Evolutionary conservation across 2,113 vertebrate species (phyloP).

Genomic region (Onychostruthus taczanowskii): DNA sequence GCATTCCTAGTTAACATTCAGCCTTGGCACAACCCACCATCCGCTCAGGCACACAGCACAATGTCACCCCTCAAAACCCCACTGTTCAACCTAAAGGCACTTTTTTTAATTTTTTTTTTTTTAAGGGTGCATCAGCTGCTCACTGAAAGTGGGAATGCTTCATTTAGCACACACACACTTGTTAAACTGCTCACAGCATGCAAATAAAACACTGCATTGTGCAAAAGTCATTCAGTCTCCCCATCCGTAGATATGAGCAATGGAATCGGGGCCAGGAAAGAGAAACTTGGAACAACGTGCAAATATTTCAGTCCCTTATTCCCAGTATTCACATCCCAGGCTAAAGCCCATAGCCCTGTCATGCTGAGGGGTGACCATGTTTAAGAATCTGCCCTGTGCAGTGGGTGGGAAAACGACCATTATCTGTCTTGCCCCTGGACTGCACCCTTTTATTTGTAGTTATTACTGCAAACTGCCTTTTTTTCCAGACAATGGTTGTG

Average conservation of each 20-base stretch:
- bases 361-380: background rate
- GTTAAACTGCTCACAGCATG: constrained; percentile 43
- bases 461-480: constrained; percentile 65
- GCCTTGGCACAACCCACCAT: background rate
- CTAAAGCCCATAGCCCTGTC: background rate
- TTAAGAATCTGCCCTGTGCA: background rate
- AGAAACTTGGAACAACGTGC: constrained; percentile 29
- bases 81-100: constrained; percentile 18
- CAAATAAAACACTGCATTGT: constrained; percentile 25
- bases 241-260: background rate
- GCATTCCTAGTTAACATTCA: constrained; percentile 1
- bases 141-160: constrained; percentile 37
- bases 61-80: constrained; percentile 15
- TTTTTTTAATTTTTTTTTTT: background rate
- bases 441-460: constrained; percentile 68
- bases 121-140: background rate
- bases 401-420: constrained; percentile 32
- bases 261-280: background rate
- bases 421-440: constrained; percentile 53
- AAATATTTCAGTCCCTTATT: constrained; percentile 28
- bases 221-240: constrained; percentile 40
- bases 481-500: constrained; percentile 71
- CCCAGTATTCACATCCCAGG: background rate
- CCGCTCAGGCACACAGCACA: background rate
- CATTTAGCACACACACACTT: constrained; percentile 46